These are phyloP conservation scores for Netelia inedita DNA, from an alignment of 2,888 invertebrate genomes.

Conservation along the genomic window DNA sequence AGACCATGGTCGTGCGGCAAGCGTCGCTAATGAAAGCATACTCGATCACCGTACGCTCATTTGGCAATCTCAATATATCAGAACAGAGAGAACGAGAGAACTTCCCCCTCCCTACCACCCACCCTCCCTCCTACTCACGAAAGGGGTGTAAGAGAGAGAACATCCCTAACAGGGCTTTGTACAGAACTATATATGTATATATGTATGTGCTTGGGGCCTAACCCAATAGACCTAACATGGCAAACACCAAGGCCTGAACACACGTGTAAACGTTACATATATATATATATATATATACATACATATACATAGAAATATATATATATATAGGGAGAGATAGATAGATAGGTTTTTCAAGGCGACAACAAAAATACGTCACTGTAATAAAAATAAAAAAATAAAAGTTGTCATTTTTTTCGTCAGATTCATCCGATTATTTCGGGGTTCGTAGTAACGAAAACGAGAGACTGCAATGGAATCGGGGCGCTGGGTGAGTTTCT, in stretches of 20 bases:
- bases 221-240: constrained; percentile 78
- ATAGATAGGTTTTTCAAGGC: not conserved
- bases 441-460: not conserved
- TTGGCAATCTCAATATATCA: constrained; percentile 73
- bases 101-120: not conserved
- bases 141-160: constrained; percentile 31
- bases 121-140: not conserved
- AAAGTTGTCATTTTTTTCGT: not conserved
- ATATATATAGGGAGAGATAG: not conserved
- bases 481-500: not conserved
- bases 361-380: no score
- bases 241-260: constrained; percentile 75
- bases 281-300: constrained; percentile 4
- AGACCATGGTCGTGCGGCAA: constrained; percentile 51
- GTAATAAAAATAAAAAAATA: no score
- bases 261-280: constrained; percentile 72
- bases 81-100: constrained; percentile 70
- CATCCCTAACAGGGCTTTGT: constrained; percentile 15
- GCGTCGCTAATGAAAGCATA: constrained; percentile 74
- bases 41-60: constrained; percentile 75
- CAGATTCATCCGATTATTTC: not conserved
- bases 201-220: constrained; percentile 71
- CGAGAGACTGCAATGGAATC: not conserved
- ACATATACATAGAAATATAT: constrained; percentile 6
- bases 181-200: constrained; percentile 17